Base-by-base conservation (phyloP, 2,113 vertebrate genomes). In the Neotragus pygmaeus region DNA sequence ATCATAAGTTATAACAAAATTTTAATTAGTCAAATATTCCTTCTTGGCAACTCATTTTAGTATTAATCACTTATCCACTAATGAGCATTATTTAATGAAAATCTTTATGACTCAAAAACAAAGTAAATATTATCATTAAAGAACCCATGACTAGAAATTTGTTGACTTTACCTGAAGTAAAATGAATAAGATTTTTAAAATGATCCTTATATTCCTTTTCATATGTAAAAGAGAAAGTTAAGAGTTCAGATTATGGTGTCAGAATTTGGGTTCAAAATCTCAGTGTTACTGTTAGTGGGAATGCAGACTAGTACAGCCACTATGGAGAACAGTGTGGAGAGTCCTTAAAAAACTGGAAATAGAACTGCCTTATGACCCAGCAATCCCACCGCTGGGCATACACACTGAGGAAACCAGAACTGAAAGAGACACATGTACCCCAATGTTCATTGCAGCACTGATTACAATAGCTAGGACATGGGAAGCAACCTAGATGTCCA, bases 31-130 rank as follows among this genome's bases (percentile, higher is more conserved):
- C n/a, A 96, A 85, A 66, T 90, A 95, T 82, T 93, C 19, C 39
- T 87, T 95, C 53, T 90, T 81, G 77, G 43, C 23, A 94, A 55
- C 23, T 93, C n/a, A 78, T 8, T 83, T 15, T 96, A 70, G 39
- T 94, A 91, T 39, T 55, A 36, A 82, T 47, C 77, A 90, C 33
- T 84, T 93, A 36, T 82, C 75, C 66, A 92, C 25, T 75, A 55
- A 80, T 93, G 64, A 85, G 81, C 30, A 88, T 84, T 90, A 90
- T 85, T 94, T 92, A 73, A 94, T 91, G 30, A 97, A 94, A 92
- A 94, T 92, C 23, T 60, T 85, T 25, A 58, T 19, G 25, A 92
- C n/a, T 88, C 85, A 60, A 43, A 93, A 93, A 94, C 62, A 89
- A 91, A 95, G 55, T 82, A 96, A 83, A 62, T 93, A 39, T 81